phyloP scores from a whole-genome alignment of 2,888 invertebrate genomes.

The Hirtodrosophila cameraria region DNA sequence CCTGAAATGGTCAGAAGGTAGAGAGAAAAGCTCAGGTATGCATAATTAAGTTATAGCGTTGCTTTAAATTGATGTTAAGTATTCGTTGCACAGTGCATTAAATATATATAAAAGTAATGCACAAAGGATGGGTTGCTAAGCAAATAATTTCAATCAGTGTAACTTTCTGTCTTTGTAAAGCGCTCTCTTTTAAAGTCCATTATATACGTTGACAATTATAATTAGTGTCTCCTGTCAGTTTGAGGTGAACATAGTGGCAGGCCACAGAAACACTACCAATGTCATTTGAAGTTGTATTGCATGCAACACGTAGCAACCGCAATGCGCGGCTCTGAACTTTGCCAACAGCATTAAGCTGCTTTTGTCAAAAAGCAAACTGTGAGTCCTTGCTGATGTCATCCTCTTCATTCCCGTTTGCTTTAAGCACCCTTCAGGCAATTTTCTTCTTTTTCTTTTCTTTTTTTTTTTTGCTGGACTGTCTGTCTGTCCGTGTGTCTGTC shows the following conservation, averaged over 20 bases:
- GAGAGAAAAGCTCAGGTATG: background rate
- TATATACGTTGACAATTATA: constrained; percentile 38
- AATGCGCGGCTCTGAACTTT: constrained; percentile 13
- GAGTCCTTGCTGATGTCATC: constrained; percentile 47
- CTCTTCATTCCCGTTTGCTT: constrained; percentile 8
- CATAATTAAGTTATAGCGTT: constrained; percentile 43
- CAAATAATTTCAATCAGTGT: no score
- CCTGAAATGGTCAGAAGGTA: constrained; percentile 14
- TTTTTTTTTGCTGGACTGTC: constrained; percentile 5
- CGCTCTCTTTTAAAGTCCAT: background rate
- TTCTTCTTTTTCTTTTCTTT: background rate
- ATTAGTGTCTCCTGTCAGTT: constrained; percentile 36
- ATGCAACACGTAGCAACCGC: constrained; percentile 55
- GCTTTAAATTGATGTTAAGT: constrained; percentile 37
- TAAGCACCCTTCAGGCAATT: constrained; percentile 7
- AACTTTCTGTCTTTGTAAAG: no score
- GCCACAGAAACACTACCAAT: constrained; percentile 22
- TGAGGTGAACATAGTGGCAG: background rate
- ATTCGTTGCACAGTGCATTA: constrained; percentile 1
- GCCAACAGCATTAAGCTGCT: constrained; percentile 9
- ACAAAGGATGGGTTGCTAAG: no score
- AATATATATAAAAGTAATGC: no score
- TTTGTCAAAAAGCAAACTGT: constrained; percentile 3
- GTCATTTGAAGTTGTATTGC: constrained; percentile 25
- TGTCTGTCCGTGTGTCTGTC: no score